A percentile compares a stretch with the other conserved stretches of the same genome.
Conservation (phyloP, 2,888 invertebrate species). For the Mimachlamys varia region DNA sequence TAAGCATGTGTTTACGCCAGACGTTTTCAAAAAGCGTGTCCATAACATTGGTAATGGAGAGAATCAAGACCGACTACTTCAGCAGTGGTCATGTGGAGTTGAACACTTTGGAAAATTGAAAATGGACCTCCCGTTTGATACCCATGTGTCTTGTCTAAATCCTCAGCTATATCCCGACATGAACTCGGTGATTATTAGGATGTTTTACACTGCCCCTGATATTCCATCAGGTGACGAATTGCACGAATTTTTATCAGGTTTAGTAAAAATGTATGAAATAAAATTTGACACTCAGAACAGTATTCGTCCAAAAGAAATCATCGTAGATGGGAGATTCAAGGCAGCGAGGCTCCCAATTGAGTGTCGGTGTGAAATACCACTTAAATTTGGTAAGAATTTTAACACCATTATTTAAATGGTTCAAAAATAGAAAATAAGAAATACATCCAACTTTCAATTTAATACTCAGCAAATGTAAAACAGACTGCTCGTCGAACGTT, state of each 20-base stretch:
- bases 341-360: background rate
- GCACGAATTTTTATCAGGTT: background rate
- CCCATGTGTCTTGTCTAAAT: background rate
- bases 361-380: background rate
- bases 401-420: too few species aligned
- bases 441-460: too few species aligned
- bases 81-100: background rate
- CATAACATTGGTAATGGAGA: background rate
- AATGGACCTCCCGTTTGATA: background rate
- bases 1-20: background rate
- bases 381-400: background rate
- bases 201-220: background rate
- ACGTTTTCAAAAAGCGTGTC: background rate
- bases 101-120: background rate
- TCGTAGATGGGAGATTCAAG: background rate
- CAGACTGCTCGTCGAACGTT: too few species aligned
- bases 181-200: background rate
- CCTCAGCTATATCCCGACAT: background rate
- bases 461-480: too few species aligned
- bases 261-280: background rate
- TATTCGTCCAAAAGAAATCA: slow-evolving; percentile 5
- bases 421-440: too few species aligned
- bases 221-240: background rate
- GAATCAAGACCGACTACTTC: background rate
- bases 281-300: slow-evolving; percentile 10